phyloP scores from a whole-genome alignment of 2,113 vertebrate species.

The Myrmecobius fasciatus region DNA sequence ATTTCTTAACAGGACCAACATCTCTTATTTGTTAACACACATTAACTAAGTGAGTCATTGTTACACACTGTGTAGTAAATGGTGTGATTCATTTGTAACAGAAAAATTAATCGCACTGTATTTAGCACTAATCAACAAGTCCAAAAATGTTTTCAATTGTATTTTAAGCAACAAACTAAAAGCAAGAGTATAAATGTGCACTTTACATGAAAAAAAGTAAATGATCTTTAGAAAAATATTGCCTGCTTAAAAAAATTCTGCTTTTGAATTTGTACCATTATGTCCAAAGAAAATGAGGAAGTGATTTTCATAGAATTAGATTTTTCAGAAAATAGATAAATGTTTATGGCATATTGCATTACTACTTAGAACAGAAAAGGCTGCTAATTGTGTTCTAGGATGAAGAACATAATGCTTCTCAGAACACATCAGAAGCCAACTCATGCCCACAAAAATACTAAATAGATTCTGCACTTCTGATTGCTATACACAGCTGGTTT shows the following conservation, averaged over 20 bases:
- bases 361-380: not conserved
- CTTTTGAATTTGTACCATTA: not conserved
- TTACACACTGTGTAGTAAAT: slow-evolving; percentile 24
- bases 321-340: slow-evolving; percentile 5
- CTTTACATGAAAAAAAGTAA: not conserved
- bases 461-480: not conserved
- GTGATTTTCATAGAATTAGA: slow-evolving; percentile 26
- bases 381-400: not conserved
- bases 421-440: slow-evolving; percentile 14
- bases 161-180: slow-evolving; percentile 11
- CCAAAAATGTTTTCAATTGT: slow-evolving; percentile 40
- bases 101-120: not conserved
- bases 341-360: not conserved
- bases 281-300: slow-evolving; percentile 8
- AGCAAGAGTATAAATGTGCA: not conserved
- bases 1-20: not conserved
- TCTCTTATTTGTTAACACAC: slow-evolving; percentile 32
- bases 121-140: slow-evolving; percentile 17
- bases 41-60: slow-evolving; percentile 31
- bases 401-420: slow-evolving; percentile 21
- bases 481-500: slow-evolving; percentile 27
- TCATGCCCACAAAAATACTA: not conserved
- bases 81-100: slow-evolving; percentile 26
- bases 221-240: not conserved
- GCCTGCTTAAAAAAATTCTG: not conserved